phyloP scores from a whole-genome alignment of 2,797 vertebrate genomes.

The Rhynchonycteris naso region DNA sequence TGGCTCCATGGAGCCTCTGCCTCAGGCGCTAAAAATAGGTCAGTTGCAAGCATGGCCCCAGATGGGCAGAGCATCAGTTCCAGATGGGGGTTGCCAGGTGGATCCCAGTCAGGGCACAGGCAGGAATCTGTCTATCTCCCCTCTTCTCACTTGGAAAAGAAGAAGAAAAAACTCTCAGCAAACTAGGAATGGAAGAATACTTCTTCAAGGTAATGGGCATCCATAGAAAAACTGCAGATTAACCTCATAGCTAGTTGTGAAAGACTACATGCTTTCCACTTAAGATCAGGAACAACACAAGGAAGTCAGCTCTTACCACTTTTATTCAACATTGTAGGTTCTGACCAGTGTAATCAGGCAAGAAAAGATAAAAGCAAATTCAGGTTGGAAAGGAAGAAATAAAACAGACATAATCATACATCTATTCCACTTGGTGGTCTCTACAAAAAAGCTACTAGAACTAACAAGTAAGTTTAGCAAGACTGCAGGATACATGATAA shows the following conservation, averaged over 20 bases:
- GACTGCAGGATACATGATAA: background rate
- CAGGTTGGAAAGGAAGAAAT: slow-evolving; percentile 11
- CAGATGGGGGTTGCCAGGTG: too few species aligned
- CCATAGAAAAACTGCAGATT: slow-evolving; percentile 24
- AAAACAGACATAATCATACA: background rate
- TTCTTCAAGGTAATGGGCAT: background rate
- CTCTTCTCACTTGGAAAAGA: too few species aligned
- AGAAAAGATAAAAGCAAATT: slow-evolving; percentile 29
- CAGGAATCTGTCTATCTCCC: too few species aligned
- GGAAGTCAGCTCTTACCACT: background rate
- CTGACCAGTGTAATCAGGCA: background rate
- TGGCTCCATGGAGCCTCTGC: too few species aligned
- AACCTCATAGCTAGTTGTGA: background rate
- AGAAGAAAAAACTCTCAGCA: background rate
- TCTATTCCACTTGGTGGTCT: background rate
- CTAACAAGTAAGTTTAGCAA: background rate
- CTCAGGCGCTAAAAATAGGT: too few species aligned
- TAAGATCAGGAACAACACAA: slow-evolving; percentile 17
- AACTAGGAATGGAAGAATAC: background rate
- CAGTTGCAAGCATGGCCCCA: too few species aligned
- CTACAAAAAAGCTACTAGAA: background rate
- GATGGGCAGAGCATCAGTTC: too few species aligned
- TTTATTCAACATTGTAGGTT: background rate
- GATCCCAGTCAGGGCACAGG: too few species aligned
- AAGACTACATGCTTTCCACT: background rate